Evolutionary conservation across 2,113 vertebrate species (phyloP), one percentile per base, ranked within the genome.

Genomic region (Rissa tridactyla): DNA sequence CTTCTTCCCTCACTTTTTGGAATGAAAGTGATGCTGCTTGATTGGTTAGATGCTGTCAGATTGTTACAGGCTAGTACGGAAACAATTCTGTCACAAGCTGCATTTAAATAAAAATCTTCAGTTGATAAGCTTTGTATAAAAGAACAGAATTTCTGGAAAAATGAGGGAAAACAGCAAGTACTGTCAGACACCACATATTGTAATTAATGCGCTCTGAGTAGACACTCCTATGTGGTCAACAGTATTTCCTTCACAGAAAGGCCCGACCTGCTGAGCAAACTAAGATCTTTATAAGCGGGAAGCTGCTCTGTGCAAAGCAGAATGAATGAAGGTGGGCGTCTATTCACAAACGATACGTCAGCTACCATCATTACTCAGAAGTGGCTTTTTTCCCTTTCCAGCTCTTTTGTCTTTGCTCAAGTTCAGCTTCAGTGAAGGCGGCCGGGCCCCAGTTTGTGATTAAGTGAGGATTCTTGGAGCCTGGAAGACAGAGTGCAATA

Each of bases 361-460:
- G 65, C 69, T 60, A 27, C 84, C 0, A 4, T 42, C 4, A 0
- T 92, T 97, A 98, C 90, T 99, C 98, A 0, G 98, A 94, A 30
- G 97, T 94, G 64, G 90, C 96, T 97, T 99, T 99, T 85, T 96
- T 98, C 52, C 98, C 98, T 94, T 99, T 99, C 99, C 99, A 99
- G 90, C 95, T 98, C 97, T 98, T 99, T 95, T 99, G 95, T 88
- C 99, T 98, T 89, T 99, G 97, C 79, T 97, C 98, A 8, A 99
- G 98, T 88, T 99, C 99, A 12, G 97, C 97, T 26, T 99, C 98
- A 46, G 99, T 99, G 94, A 99, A 99, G 4, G 99, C 99, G 0
- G 99, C 99, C 0, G 99, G 98, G 20, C 99, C 99, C 99, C 99
- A 99, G 97, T 99, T 99, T 46, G 99, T 99, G 96, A 99, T 99